phyloP scores from a whole-genome alignment of 2,797 vertebrate species.

The Aotus griseimembra region DNA sequence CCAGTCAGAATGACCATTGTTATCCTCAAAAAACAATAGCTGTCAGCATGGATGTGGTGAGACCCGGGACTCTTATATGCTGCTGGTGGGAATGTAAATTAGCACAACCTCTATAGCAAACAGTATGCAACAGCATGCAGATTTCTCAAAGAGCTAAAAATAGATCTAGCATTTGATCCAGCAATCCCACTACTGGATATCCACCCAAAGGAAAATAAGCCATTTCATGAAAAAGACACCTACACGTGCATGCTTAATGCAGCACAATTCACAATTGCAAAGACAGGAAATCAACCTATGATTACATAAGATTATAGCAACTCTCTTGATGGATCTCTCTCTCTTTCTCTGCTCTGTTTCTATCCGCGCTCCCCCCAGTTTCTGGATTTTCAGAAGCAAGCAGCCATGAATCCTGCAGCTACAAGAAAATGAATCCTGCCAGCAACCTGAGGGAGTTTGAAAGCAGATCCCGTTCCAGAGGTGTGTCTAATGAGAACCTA shows the following conservation, averaged over 20 bases:
- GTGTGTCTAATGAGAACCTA: not conserved
- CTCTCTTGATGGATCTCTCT: not conserved
- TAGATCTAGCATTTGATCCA: not conserved
- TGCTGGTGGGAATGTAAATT: not conserved
- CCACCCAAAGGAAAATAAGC: not conserved
- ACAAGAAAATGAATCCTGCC: not conserved
- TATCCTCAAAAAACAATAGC: not conserved
- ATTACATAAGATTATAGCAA: not conserved
- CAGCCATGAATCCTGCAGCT: not conserved
- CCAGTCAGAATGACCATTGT: not conserved
- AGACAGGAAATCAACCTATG: not conserved
- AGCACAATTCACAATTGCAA: not conserved
- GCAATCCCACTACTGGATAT: not conserved
- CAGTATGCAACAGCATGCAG: not conserved
- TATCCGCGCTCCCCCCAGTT: not conserved
- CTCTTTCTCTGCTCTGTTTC: not conserved
- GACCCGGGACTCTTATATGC: not conserved
- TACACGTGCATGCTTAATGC: not conserved
- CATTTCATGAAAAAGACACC: not conserved
- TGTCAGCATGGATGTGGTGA: not conserved
- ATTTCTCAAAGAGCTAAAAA: not conserved
- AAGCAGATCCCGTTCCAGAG: not conserved
- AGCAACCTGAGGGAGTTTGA: not conserved
- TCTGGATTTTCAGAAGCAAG: not conserved
- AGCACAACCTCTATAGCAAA: not conserved